Evolutionary conservation across 2,888 invertebrate species (phyloP).

Genomic region (Alloscopus bannaensis): DNA sequence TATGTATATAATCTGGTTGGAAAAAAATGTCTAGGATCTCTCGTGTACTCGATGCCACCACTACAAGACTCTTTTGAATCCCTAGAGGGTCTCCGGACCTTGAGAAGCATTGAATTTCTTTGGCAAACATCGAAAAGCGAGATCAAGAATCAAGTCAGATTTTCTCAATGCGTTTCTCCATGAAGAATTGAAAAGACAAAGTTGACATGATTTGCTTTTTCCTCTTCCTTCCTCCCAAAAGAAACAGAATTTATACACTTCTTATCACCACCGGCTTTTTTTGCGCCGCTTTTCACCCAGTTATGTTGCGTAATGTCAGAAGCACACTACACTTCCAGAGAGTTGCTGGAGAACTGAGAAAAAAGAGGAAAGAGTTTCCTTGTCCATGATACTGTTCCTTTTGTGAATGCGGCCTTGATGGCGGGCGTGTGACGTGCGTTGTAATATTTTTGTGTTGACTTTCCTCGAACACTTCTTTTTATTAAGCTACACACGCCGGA

Average conservation of each 20-base stretch:
- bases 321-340: neutral
- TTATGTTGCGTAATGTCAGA: neutral
- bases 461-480: too few species aligned
- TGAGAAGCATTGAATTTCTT: slow-evolving; percentile 14
- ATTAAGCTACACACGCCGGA: too few species aligned
- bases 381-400: neutral
- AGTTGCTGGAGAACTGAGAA: neutral
- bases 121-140: slow-evolving; percentile 15
- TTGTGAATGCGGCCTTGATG: neutral
- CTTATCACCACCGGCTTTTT: too few species aligned
- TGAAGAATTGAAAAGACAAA: slow-evolving; percentile 8
- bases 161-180: neutral
- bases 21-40: too few species aligned
- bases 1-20: too few species aligned
- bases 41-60: neutral
- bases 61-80: neutral
- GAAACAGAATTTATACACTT: too few species aligned
- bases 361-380: neutral
- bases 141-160: neutral
- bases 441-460: too few species aligned
- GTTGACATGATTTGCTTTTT: slow-evolving; percentile 32
- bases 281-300: too few species aligned
- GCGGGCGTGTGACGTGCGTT: too few species aligned
- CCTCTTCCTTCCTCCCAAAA: neutral
- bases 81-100: neutral